Conservation (phyloP, 2,113 vertebrate species). For the Oryctolagus cuniculus region mOryCun1.1 NC_091445.1:18204501-18205000, state of each 20-base stretch:
- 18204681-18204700: slow-evolving; percentile 37
- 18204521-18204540: neutral
- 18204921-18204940: too few species aligned
- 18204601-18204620: neutral
- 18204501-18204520: neutral
- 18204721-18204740: slow-evolving; percentile 47
- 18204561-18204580: neutral
- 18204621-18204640: too few species aligned
- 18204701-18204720: neutral
- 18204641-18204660: neutral
- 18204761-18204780: neutral
- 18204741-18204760: slow-evolving; percentile 34
- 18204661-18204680: slow-evolving; percentile 2
- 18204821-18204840: too few species aligned
- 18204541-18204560: neutral
- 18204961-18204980: too few species aligned
- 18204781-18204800: too few species aligned
- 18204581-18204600: neutral
- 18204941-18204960: too few species aligned
- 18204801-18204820: too few species aligned
- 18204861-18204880: neutral
- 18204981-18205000: too few species aligned
- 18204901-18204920: too few species aligned
- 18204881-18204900: slow-evolving; percentile 35
- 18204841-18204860: too few species aligned